Evolutionary conservation across 2,113 vertebrate species (phyloP), one percentile per base, ranked within the genome.

Genomic region (Bubo blakistoni): DNA sequence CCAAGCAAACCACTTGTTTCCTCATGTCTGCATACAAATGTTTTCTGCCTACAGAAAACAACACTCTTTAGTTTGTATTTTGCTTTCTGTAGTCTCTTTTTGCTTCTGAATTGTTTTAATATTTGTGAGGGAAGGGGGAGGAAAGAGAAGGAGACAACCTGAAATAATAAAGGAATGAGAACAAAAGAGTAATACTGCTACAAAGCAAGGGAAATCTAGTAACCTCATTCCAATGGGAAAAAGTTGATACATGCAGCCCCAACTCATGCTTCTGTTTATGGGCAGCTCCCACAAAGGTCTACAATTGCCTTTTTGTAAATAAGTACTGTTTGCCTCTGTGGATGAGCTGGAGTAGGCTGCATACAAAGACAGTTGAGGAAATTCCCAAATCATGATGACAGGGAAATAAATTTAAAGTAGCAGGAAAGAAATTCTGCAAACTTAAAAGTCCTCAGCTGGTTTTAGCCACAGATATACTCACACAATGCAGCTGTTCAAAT

Each of bases 231-330:
- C 27, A 40, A n/a, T 30, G 25, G 17, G 17, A 58, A 63, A 76
- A 81, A 0, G 12, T 54, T 63, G 44, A 32, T 36, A 44, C 2
- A 36, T 2, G 1, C 2, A n/a, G 7, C 3, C 5, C 18, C 26
- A 38, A 42, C 10, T 58, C 57, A 40, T 11, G 38, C 25, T 65
- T 71, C n/a, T 72, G 5, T 61, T 58, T 67, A 27, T 2, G 16
- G 52, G 22, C 59, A 66, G 8, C 30, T 42, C 30, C n/a, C 70
- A n/a, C 46, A 77, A 61, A 18, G 7, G 3, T 36, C 5, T 72
- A 9, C 10, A 42, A 10, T 18, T 36, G 15, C 27, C 20, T 66
- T 47, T 65, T 61, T 55, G 25, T 7, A n/a, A 77, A 34, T 38
- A 36, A n/a, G 22, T 77, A 25, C 21, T n/a, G 3, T 25, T 77